phyloP scores from a whole-genome alignment of 1,140 invertebrate genomes.

The Pseudomyrmex dendroicus region DNA sequence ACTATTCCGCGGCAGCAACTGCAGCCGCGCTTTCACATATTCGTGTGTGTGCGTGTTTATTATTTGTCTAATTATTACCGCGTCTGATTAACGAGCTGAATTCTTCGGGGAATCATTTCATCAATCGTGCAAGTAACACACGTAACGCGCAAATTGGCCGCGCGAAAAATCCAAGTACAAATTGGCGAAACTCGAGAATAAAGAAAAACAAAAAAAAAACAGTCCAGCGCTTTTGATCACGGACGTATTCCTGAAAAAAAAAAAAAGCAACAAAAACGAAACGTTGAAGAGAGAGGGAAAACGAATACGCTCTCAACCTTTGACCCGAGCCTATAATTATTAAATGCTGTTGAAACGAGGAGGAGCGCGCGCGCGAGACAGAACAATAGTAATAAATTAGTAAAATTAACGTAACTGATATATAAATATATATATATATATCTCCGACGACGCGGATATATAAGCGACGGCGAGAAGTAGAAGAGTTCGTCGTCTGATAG shows the following conservation, averaged over 20 bases:
- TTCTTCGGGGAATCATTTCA: too few relatives aligned
- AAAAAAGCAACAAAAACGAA: background rate
- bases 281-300: constrained; percentile 5
- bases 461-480: background rate
- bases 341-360: constrained; percentile 65
- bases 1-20: background rate
- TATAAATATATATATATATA: background rate
- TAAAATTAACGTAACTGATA: constrained; percentile 60
- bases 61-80: constrained; percentile 37
- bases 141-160: too few relatives aligned
- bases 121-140: too few relatives aligned
- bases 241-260: too few relatives aligned
- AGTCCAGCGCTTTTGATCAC: too few relatives aligned
- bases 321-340: constrained; percentile 49
- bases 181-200: background rate
- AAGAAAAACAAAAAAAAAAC: too few relatives aligned
- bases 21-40: constrained; percentile 13
- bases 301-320: constrained; percentile 18
- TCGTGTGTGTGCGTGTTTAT: background rate
- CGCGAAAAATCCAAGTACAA: too few relatives aligned
- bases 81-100: background rate
- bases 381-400: constrained; percentile 71
- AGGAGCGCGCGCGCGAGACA: constrained; percentile 65
- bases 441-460: constrained; percentile 15
- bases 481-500: constrained; percentile 43